Evolutionary conservation across 2,888 invertebrate species (phyloP), one percentile per base, ranked within the genome.

Genomic region (Xanthia togata): DNA sequence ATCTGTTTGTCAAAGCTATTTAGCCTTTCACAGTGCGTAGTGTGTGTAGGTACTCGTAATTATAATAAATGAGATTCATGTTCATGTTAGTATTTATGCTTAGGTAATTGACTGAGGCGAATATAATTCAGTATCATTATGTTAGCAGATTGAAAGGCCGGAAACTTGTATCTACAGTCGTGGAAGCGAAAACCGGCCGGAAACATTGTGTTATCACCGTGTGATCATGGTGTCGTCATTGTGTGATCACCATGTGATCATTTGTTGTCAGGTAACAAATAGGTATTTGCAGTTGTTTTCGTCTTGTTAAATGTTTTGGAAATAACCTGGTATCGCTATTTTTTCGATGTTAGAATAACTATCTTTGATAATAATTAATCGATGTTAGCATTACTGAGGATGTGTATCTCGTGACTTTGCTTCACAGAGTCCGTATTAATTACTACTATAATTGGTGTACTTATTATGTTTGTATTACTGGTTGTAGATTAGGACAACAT

Each of bases 391-490:
- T 64, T 6, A 47, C n/a, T 60, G 31, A 41, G n/a, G 23, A 62
- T 44, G 47, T 31, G 59, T n/a, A n/a, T 59, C 38, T 31, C 62
- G 44, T 23, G 63, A 76, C 77, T 73, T 12, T 41, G 31, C 38
- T 57, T 75, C 53, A 31, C 75, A 11, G 50, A 62, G 35, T 38
- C 8, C 20, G 11, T 44, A 53, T 62, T n/a, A 31, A 44, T 35
- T n/a, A 74, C 31, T n/a, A 26, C 35, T 26, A 6, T 76, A 55
- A 55, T 75, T 64, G 35, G 20, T 76, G 76, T 64, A 65, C 20
- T 12, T 60, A 17, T 50, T 50, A 17, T 53, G 20, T 50, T 23
- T 41, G 71, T 57, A n/a, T 47, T 47, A 57, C 38, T 41, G 31
- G 17, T 53, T 31, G 59, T 77, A 78, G 17, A 53, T 17, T 38